Conservation (phyloP, 2,797 vertebrate species). For the Enteromius argenteus region DNA sequence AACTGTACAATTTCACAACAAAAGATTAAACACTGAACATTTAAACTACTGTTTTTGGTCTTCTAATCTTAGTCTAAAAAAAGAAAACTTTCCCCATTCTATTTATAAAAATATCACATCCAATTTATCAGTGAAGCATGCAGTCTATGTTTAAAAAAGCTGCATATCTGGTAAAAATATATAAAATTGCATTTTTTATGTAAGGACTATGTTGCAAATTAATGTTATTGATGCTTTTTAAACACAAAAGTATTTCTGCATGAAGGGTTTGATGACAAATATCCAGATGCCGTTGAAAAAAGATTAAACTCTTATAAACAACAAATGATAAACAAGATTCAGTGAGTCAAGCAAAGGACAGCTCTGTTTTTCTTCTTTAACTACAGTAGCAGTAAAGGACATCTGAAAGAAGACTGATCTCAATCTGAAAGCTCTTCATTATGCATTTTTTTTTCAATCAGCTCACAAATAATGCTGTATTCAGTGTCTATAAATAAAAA, state of each 20-base stretch:
- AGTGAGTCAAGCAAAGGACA: conserved; percentile 3
- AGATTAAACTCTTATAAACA: conserved; percentile 25
- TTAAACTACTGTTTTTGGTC: not conserved
- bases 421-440: not conserved
- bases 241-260: not conserved
- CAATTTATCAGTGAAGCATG: not conserved
- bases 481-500: not conserved
- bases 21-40: not conserved
- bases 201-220: not conserved
- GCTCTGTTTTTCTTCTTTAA: conserved; percentile 14
- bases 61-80: not conserved
- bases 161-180: not conserved
- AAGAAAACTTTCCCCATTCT: not conserved
- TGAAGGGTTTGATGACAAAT: not conserved
- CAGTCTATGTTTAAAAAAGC: not conserved
- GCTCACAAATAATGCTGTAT: not conserved
- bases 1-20: not conserved
- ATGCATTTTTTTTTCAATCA: not conserved
- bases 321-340: conserved; percentile 4
- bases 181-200: not conserved
- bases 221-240: not conserved
- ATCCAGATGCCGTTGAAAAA: not conserved
- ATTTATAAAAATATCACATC: not conserved
- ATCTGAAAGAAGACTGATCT: not conserved
- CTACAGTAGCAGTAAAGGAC: not conserved